Evolutionary conservation across 2,797 vertebrate genomes (phyloP).

Genomic region (Manis pentadactyla): DNA sequence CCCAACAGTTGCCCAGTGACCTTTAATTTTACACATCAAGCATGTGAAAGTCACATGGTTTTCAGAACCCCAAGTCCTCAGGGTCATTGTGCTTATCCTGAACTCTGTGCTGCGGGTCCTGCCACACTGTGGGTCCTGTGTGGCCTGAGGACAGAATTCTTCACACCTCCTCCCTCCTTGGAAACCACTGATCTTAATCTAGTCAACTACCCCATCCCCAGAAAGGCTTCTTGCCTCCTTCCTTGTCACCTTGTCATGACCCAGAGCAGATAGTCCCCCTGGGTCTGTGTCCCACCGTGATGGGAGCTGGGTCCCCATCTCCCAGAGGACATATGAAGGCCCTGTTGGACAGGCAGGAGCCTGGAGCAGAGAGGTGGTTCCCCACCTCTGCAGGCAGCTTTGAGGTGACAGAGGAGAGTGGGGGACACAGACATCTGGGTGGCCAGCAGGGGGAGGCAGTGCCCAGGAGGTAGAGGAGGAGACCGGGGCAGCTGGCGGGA

Average conservation of each 20-base stretch:
- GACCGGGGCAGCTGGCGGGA: background rate
- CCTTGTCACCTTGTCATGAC: too few relatives aligned
- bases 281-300: too few relatives aligned
- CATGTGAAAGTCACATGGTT: accelerated
- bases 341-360: background rate
- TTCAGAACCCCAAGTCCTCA: accelerated
- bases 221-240: background rate
- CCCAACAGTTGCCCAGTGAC: background rate
- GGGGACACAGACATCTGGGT: background rate
- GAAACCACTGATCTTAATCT: background rate
- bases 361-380: background rate
- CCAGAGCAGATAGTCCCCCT: background rate
- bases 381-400: background rate
- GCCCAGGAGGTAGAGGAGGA: background rate
- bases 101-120: accelerated
- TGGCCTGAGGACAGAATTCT: background rate
- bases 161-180: background rate
- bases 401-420: background rate
- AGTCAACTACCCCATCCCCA: too few relatives aligned
- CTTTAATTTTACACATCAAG: too few relatives aligned
- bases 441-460: too few relatives aligned
- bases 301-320: background rate
- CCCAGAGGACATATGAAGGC: background rate
- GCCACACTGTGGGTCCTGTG: background rate
- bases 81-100: accelerated